Percentiles rank a stretch among this genome's conserved stretches.
Evolutionary conservation across 2,797 vertebrate genomes (phyloP).

Genomic region (Falco peregrinus): DNA sequence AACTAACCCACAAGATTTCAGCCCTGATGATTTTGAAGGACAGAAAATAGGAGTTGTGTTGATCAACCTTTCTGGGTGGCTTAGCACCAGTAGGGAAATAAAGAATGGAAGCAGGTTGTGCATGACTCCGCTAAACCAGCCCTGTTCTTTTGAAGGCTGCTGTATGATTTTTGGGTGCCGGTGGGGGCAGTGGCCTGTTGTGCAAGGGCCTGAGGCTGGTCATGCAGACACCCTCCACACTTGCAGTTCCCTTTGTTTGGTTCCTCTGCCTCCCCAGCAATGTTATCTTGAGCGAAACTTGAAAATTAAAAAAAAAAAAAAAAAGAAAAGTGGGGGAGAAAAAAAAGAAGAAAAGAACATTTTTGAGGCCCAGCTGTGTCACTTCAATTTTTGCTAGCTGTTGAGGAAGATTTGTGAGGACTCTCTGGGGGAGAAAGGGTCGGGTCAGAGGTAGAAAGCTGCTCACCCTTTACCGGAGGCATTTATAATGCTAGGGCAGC

Average conservation of each 20-base stretch:
- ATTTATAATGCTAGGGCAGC: slow-evolving; percentile 81
- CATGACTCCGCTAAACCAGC: background rate
- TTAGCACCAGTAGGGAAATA: background rate
- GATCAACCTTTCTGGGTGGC: background rate
- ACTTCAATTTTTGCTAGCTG: background rate
- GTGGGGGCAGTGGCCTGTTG: background rate
- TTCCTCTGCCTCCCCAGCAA: background rate
- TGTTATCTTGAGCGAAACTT: background rate
- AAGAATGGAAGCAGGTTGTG: background rate
- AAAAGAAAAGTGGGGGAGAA: too few relatives aligned
- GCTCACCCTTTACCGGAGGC: slow-evolving; percentile 71
- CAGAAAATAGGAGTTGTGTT: background rate
- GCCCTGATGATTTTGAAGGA: background rate
- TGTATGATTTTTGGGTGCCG: background rate
- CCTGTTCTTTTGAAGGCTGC: background rate
- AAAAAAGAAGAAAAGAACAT: background rate
- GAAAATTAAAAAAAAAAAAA: too few relatives aligned
- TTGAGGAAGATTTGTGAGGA: slow-evolving; percentile 41
- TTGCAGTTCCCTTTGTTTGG: background rate
- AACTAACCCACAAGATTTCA: background rate
- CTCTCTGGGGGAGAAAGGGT: slow-evolving; percentile 58
- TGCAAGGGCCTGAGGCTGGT: background rate
- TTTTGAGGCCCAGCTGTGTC: slow-evolving; percentile 51
- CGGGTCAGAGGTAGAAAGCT: slow-evolving; percentile 74
- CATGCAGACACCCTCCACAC: rapidly evolving